Conservation (phyloP, 2,113 vertebrate species). For the Sorex araneus region DNA sequence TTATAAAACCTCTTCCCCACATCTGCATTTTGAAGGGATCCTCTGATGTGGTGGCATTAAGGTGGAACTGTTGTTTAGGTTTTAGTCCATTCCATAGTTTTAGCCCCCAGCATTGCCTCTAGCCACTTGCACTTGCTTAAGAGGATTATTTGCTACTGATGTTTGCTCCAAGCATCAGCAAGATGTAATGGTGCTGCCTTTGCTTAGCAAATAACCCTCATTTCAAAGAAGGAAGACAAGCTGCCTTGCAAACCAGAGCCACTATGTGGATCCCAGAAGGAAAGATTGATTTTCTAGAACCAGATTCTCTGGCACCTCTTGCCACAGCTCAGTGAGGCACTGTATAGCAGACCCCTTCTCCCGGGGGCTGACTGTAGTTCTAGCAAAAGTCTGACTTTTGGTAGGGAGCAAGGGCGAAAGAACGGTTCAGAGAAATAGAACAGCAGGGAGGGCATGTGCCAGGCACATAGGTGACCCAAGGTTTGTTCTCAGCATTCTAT, state of each 20-base stretch:
- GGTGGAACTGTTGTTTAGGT: slow-evolving; percentile 78
- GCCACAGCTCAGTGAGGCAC: neutral
- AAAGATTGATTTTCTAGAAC: neutral
- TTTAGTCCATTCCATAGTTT: slow-evolving; percentile 78
- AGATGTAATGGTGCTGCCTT: slow-evolving; percentile 81
- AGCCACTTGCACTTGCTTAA: slow-evolving; percentile 88
- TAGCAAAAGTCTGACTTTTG: neutral
- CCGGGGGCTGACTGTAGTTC: neutral
- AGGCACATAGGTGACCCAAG: too few species aligned
- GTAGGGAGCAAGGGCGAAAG: too few species aligned
- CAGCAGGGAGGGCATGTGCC: too few species aligned
- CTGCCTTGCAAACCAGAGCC: slow-evolving; percentile 56
- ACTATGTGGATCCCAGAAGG: neutral
- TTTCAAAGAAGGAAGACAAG: slow-evolving; percentile 75
- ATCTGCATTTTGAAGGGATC: slow-evolving; percentile 82
- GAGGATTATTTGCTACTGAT: slow-evolving; percentile 87
- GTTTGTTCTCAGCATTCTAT: too few species aligned
- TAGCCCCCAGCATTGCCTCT: slow-evolving; percentile 87
- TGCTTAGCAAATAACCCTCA: slow-evolving; percentile 84
- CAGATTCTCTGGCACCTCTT: neutral
- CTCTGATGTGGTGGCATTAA: slow-evolving; percentile 66
- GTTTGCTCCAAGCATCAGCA: slow-evolving; percentile 85
- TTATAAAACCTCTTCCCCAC: neutral
- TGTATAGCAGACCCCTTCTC: too few species aligned
- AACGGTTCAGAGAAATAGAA: too few species aligned